Base-by-base conservation (phyloP, 2,888 invertebrate genomes). In the Cheilosia grossa region DNA sequence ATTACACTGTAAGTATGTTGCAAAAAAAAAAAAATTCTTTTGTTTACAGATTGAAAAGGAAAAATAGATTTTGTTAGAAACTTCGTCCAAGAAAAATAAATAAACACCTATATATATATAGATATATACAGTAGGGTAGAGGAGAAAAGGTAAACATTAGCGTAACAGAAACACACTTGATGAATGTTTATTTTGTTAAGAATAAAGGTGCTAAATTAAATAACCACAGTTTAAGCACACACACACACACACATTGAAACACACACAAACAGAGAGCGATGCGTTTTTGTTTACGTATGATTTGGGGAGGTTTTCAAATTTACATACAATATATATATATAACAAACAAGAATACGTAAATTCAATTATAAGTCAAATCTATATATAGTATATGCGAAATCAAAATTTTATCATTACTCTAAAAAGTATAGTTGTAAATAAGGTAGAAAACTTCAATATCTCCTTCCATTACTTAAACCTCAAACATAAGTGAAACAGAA, bases 391-490 rank as follows among this genome's bases (percentile, higher is more conserved):
- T 66, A 80, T 72, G 85, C 75, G 64, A 86, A 86, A 86, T 86
- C 86, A 86, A 86, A 86, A 86, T 86, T 82, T 86, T 86, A 82
- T 82, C 78, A 82, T 42, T 63, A 70, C 7, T 9, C 51, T 58
- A 27, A 40, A 63, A 85, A 67, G 30, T 30, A 30, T 58, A 73
- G 64, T 69, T 86, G 78, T 86, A 86, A 58, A 78, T 86, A 81
- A 42, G 49, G 15, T 51, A 73, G 61, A 51, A 54, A 74, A 81
- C 58, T 81, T 77, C 64, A 78, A 86, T 82, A 86, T 86, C 63
- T 86, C 86, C 86, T 86, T 86, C 86, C 86, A 86, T 66, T 69
- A 73, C 82, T 86, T 82, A 82, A 78, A 82, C 81, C 85, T 81
- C 74, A 74, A 72, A 72, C 19, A 82, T 72, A 66, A 86, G 44